phyloP scores from a whole-genome alignment of 1,140 invertebrate species.

The Panagrolaimus sp. region DNA sequence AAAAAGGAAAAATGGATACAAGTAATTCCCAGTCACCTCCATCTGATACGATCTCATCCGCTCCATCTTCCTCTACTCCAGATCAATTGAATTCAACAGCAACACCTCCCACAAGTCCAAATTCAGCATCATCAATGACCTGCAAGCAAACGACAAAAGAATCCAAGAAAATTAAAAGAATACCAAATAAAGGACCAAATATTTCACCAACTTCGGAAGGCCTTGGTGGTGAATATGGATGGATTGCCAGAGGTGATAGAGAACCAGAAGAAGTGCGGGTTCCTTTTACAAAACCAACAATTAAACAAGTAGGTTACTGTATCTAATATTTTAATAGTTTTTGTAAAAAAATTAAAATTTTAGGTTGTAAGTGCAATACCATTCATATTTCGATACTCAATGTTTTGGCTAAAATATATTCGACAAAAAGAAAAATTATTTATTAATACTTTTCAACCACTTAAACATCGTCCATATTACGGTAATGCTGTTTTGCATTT shows the following conservation, averaged over 20 bases:
- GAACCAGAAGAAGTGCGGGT: constrained; percentile 40
- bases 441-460: constrained; percentile 48
- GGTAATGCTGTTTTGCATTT: constrained; percentile 18
- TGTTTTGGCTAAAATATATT: constrained; percentile 42
- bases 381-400: constrained; percentile 43
- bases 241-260: constrained; percentile 41
- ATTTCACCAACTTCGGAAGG: background rate
- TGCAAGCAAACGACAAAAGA: too few relatives aligned
- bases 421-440: constrained; percentile 40
- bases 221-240: constrained; percentile 24
- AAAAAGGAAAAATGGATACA: too few relatives aligned
- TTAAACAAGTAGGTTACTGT: constrained; percentile 30
- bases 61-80: too few relatives aligned
- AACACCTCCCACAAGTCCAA: too few relatives aligned
- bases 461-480: constrained; percentile 48
- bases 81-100: too few relatives aligned
- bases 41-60: too few relatives aligned
- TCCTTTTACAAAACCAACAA: constrained; percentile 47
- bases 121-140: too few relatives aligned
- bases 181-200: too few relatives aligned
- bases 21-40: too few relatives aligned
- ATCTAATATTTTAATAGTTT: background rate
- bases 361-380: constrained; percentile 50
- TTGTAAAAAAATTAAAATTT: background rate
- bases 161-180: too few relatives aligned